Percentiles rank a stretch among this genome's conserved stretches.
These are phyloP conservation scores for Heterohyrax brucei DNA, from an alignment of 2,797 vertebrate species.

Conservation along the genomic window DNA sequence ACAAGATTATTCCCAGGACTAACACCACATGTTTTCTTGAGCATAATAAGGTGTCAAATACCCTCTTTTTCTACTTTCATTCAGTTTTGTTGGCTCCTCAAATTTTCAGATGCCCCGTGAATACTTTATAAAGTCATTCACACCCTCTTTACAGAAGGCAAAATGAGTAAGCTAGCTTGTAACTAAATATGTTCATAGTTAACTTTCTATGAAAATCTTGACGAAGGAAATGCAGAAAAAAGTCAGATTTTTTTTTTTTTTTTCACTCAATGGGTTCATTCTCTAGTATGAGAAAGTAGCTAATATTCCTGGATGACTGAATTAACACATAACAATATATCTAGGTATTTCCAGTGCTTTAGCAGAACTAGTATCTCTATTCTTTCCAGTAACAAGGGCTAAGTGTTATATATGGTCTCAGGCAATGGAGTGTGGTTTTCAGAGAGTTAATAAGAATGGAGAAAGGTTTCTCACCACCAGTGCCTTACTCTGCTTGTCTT, in stretches of 20 bases:
- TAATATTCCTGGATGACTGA: neutral
- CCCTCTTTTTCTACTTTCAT: slow-evolving; percentile 49
- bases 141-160: neutral
- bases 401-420: neutral
- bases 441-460: neutral
- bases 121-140: slow-evolving; percentile 59
- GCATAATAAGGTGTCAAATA: slow-evolving; percentile 53
- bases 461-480: neutral
- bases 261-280: neutral
- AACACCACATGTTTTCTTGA: slow-evolving; percentile 64
- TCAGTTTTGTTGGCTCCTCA: slow-evolving; percentile 60
- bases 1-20: slow-evolving; percentile 42
- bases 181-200: slow-evolving; percentile 51
- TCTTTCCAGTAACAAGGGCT: slow-evolving; percentile 23
- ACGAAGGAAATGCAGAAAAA: neutral
- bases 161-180: slow-evolving; percentile 50
- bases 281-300: neutral
- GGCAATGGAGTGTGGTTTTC: neutral
- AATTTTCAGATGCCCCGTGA: slow-evolving; percentile 69
- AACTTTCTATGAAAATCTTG: slow-evolving; percentile 63
- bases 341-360: neutral
- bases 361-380: slow-evolving; percentile 15
- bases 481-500: neutral
- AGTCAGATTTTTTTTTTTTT: slow-evolving; percentile 6
- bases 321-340: neutral